These are phyloP conservation scores for Tretioscincus oriximinensis DNA, from an alignment of 2,113 vertebrate genomes.

Conservation along the genomic window DNA sequence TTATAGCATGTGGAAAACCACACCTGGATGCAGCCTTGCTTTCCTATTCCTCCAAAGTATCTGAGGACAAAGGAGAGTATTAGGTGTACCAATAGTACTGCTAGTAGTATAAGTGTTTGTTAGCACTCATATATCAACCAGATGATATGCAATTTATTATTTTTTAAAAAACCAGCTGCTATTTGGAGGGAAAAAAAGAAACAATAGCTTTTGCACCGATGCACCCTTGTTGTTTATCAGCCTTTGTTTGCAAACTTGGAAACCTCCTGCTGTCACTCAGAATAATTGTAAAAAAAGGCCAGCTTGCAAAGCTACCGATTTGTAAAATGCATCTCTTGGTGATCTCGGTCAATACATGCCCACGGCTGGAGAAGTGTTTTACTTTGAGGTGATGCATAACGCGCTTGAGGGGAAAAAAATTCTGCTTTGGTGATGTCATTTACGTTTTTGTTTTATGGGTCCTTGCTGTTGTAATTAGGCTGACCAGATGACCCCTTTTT, in stretches of 20 bases:
- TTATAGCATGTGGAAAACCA: no score
- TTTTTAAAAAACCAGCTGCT: slow-evolving; percentile 62
- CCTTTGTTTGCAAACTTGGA: slow-evolving; percentile 58
- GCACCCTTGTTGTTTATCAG: slow-evolving; percentile 61
- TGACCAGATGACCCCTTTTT: no score
- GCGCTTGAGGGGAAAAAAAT: slow-evolving; percentile 9
- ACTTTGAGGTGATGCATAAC: slow-evolving; percentile 12
- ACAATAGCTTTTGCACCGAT: slow-evolving; percentile 56
- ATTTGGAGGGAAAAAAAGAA: slow-evolving; percentile 56
- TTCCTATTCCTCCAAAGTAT: no score
- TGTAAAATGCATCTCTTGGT: slow-evolving; percentile 59
- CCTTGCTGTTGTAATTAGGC: no score
- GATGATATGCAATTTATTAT: slow-evolving; percentile 43
- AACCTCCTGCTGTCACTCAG: slow-evolving; percentile 56
- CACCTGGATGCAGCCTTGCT: no score
- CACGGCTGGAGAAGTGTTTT: slow-evolving; percentile 55
- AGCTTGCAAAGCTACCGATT: slow-evolving; percentile 62
- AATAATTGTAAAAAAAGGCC: slow-evolving; percentile 52
- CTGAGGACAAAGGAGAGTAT: no score
- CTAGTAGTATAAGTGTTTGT: no score
- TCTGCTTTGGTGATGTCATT: neutral
- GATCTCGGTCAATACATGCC: slow-evolving; percentile 62
- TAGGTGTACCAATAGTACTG: no score
- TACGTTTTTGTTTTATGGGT: no score
- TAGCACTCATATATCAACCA: slow-evolving; percentile 30